Evolutionary conservation across 2,797 vertebrate genomes (phyloP).

Genomic region (Sarcophilus harrisii): DNA sequence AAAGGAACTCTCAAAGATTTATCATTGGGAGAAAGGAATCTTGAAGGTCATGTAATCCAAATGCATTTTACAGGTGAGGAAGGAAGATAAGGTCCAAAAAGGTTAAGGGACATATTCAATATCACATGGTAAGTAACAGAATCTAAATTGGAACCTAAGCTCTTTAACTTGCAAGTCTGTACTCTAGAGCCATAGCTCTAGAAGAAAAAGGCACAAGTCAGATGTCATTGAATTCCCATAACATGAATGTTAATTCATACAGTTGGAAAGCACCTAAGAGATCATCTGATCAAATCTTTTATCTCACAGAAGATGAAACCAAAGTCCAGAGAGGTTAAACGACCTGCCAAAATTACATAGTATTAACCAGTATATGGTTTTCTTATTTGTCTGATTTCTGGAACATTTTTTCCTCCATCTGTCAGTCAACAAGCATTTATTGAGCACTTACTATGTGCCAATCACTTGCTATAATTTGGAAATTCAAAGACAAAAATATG

Average conservation of each 20-base stretch:
- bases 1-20: background rate
- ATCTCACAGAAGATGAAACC: background rate
- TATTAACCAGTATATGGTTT: background rate
- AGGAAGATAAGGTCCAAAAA: background rate
- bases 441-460: background rate
- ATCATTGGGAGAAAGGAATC: background rate
- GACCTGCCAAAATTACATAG: background rate
- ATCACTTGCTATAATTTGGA: too few species aligned
- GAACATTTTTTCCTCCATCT: slow-evolving; percentile 15
- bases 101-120: background rate
- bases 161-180: background rate
- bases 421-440: background rate
- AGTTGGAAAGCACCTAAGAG: background rate
- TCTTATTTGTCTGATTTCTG: slow-evolving; percentile 1
- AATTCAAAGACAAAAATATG: background rate
- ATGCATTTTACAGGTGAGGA: background rate
- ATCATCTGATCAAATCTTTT: background rate
- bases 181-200: background rate
- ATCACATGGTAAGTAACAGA: background rate
- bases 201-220: background rate
- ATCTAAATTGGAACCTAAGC: background rate
- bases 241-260: background rate
- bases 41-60: background rate
- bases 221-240: background rate
- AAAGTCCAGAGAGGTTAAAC: background rate